phyloP scores from a whole-genome alignment of 1,140 invertebrate genomes.

The Nasonia giraulti region DNA sequence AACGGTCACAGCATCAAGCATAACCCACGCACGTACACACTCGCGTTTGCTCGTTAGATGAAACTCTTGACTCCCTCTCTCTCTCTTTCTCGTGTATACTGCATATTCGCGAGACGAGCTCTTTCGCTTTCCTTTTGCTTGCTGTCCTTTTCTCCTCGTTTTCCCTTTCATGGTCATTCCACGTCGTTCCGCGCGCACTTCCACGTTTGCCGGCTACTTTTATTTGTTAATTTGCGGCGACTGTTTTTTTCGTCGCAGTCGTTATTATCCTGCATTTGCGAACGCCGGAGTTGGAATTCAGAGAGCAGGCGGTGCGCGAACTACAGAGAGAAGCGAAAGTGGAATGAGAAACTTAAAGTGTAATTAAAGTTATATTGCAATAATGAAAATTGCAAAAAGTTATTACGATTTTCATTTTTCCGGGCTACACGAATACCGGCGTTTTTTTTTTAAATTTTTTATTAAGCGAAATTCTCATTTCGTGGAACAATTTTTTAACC shows the following conservation, averaged over 20 bases:
- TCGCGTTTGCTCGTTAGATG: slow-evolving; percentile 16
- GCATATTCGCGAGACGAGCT: too few relatives aligned
- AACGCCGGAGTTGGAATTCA: background rate
- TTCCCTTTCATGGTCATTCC: slow-evolving; percentile 35
- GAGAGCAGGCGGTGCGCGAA: background rate
- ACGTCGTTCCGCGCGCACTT: background rate
- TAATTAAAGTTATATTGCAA: background rate
- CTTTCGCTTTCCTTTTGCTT: background rate
- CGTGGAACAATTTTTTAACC: background rate
- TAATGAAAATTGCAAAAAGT: background rate
- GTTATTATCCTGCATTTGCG: background rate
- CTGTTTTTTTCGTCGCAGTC: background rate
- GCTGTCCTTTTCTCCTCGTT: slow-evolving; percentile 13
- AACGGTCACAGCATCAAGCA: background rate
- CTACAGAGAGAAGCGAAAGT: background rate
- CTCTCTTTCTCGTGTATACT: background rate
- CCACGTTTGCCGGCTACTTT: background rate
- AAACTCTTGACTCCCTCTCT: slow-evolving; percentile 11
- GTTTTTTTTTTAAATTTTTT: too few relatives aligned
- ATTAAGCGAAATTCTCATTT: too few relatives aligned
- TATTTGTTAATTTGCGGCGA: slow-evolving; percentile 17
- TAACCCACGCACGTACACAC: background rate
- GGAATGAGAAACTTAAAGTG: background rate
- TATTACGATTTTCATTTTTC: too few relatives aligned
- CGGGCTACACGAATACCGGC: too few relatives aligned